Percentiles rank a stretch among this genome's conserved stretches.
phyloP scores from a whole-genome alignment of 2,888 invertebrate genomes.

The Agrotis ipsilon region DNA sequence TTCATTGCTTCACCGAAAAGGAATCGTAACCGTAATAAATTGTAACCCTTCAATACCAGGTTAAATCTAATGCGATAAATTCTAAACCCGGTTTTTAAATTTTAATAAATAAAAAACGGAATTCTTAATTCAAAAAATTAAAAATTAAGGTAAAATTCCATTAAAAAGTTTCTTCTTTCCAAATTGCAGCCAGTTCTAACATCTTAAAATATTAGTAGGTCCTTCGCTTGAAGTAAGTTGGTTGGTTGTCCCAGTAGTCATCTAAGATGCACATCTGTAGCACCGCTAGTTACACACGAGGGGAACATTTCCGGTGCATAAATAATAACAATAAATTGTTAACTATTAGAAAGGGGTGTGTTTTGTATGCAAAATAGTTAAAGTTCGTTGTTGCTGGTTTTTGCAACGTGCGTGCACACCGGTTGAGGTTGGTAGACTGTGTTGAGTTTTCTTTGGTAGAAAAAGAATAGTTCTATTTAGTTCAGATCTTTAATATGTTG shows the following conservation, averaged over 20 bases:
- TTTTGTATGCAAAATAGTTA: conserved; percentile 82
- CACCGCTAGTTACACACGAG: conserved; percentile 67
- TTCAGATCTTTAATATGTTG: neutral
- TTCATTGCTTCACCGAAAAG: neutral
- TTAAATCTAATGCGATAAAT: neutral
- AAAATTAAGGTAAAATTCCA: neutral
- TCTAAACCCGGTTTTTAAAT: neutral
- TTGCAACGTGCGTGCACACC: conserved; percentile 40
- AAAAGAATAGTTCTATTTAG: neutral
- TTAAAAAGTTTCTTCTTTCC: conserved; percentile 24
- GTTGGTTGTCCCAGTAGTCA: conserved; percentile 65
- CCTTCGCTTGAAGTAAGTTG: conserved; percentile 39
- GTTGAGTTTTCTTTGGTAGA: neutral
- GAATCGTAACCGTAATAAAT: too few relatives aligned
- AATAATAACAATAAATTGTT: conserved; percentile 81
- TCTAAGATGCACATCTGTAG: conserved; percentile 64
- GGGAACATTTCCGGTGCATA: conserved; percentile 77
- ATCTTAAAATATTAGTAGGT: conserved; percentile 52
- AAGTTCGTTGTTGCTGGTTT: conserved; percentile 56
- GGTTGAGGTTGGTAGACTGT: neutral
- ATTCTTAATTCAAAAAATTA: neutral
- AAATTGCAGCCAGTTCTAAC: conserved; percentile 35
- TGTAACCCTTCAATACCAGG: conserved; percentile 8
- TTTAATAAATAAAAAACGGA: neutral
- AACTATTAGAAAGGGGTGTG: conserved; percentile 76